Base-by-base conservation (phyloP, 2,797 vertebrate genomes). In the Alosa sapidissima region DNA sequence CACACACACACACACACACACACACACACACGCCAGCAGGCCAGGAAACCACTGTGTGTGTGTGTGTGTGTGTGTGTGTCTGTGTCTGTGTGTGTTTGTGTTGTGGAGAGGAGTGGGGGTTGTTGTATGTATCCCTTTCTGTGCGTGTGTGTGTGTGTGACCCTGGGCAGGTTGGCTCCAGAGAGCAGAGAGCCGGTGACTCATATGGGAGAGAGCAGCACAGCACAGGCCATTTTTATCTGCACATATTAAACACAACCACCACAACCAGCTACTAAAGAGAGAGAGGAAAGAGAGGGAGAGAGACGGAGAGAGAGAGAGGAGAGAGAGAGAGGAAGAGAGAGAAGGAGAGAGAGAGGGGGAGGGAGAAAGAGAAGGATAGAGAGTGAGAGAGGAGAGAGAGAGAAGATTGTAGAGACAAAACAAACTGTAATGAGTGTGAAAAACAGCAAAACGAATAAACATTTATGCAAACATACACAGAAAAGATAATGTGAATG, bases 181-280 rank as follows among this genome's bases (percentile, higher is more conserved):
- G 87, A 84, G 83, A 88, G 88, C 86, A 87, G 89, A 90, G 65
- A 88, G 87, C 85, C 82, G 41, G 28, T 58, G 36, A 78, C 82
- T 9, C 10, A 72, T 75, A 21, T 87, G 52, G 65, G 81, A 51
- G 21, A 86, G 48, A 16, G 33, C 52, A 16, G 33, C 49, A 33
- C 84, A 48, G 49, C 48, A 83, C 84, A 54, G 52, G 52, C 16
- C 87, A 90, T 91, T 94, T 94, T 94, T 93, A 94, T 95, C 93
- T 93, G 91, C 81, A 82, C 85, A 85, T 89, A 91, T 94, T 91
- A 93, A 94, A 92, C 81, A 5, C 72, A 87, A 86, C 86, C 81
- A 51, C 13, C 5, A 16, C 16, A 21, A 58, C 55, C 55, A 19
- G 16, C 55, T 58, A 58, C 55, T 16, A 28, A n/a, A 28, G 60